Base-by-base conservation (phyloP, 2,797 vertebrate genomes). In the Gambelia wislizenii region DNA sequence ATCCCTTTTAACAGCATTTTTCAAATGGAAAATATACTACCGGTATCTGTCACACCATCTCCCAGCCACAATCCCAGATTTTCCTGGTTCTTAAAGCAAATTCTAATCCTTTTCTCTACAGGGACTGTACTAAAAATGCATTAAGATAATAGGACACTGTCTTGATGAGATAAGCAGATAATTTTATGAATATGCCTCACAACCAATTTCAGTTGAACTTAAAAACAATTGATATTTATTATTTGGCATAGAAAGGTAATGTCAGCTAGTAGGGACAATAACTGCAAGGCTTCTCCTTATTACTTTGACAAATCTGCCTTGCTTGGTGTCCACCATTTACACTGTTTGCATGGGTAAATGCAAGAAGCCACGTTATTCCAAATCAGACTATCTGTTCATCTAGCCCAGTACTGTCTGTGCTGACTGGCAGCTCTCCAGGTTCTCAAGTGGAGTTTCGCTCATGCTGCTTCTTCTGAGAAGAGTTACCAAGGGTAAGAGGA, bases 51-150 rank as follows among this genome's bases (percentile, higher is more conserved):
- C 95, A 91, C 92, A 76, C 56, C 89, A 90, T 91, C 90, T 27
- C 94, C 92, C 95, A 93, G 86, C 92, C 86, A 92, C 36, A 84
- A 54, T 83, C 92, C 86, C 27, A 67, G 9, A 83, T 94, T 96
- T 96, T 91, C 88, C 64, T 95, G 92, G 67, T 89, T 80, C 88
- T 95, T 95, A 94, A 92, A 90, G 20, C 42, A 95, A 95, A 92
- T 93, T 94, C 87, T 89, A 72, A 80, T 86, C 90, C 77, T 93
- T 95, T 91, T 91, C 44, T 95, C 88, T 94, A 86, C 87, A 69
- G 49, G 77, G 77, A 79, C 92, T 94, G 89, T 92, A 89, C 90
- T 91, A 85, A 92, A 96, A 89, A 56, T 27, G 75, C 88, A 79
- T 90, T 92, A 83, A 86, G 39, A 88, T 13, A 33, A 76, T 76